A percentile compares a stretch with the other conserved stretches of the same genome.
phyloP scores from a whole-genome alignment of 2,113 vertebrate genomes.

The Hydropotes inermis region DNA sequence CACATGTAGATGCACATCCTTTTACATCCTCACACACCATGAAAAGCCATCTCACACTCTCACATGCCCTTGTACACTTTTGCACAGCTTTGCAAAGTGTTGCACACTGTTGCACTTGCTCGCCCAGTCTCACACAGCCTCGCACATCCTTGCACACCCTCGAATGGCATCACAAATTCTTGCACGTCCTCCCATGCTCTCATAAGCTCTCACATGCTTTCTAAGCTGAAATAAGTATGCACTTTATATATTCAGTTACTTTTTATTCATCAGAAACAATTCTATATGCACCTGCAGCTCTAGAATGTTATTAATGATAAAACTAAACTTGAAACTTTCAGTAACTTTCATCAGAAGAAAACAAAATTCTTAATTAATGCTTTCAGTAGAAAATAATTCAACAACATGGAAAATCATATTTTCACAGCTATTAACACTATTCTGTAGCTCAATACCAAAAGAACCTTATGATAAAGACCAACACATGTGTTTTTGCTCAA shows the following conservation, averaged over 20 bases:
- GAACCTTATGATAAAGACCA: background rate
- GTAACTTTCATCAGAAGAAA: background rate
- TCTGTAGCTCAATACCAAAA: background rate
- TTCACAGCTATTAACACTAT: background rate
- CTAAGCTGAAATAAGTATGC: slow-evolving; percentile 81
- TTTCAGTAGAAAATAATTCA: background rate
- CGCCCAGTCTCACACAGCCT: too few species aligned
- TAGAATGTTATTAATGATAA: background rate
- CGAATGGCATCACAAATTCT: too few species aligned
- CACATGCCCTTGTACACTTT: too few species aligned
- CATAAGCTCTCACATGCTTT: too few species aligned
- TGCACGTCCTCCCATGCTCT: too few species aligned
- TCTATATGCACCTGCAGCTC: background rate
- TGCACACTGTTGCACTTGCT: too few species aligned
- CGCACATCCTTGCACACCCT: too few species aligned
- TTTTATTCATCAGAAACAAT: background rate
- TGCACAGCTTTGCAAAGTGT: too few species aligned
- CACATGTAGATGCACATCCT: too few species aligned
- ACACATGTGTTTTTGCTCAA: background rate
- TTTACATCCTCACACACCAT: too few species aligned
- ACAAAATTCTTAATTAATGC: background rate
- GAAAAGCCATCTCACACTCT: too few species aligned
- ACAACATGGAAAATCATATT: background rate
- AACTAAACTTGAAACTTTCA: background rate
- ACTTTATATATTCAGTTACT: background rate